Conservation (phyloP, 2,888 invertebrate species). For the Myopa tessellatipennis region DNA sequence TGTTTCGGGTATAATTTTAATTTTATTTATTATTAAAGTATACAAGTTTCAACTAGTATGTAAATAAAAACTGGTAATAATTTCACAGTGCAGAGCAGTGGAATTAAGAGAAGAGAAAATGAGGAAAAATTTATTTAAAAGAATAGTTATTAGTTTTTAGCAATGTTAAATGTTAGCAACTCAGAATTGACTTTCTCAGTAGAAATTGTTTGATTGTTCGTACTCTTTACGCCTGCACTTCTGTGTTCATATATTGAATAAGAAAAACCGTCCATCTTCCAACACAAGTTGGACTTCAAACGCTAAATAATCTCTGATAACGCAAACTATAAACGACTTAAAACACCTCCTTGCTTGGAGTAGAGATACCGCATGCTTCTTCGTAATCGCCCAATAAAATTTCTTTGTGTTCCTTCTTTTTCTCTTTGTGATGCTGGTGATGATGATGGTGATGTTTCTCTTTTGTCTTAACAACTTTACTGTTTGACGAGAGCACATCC, state of each 20-base stretch:
- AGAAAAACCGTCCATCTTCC: neutral
- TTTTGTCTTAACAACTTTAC: slow-evolving; percentile 52
- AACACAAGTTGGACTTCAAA: neutral
- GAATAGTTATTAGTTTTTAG: neutral
- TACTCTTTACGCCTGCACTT: neutral
- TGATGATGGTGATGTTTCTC: slow-evolving; percentile 55
- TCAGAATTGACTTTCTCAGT: slow-evolving; percentile 1
- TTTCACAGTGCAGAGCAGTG: neutral
- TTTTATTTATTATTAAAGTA: neutral
- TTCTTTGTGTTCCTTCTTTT: slow-evolving; percentile 36
- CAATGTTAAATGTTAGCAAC: neutral
- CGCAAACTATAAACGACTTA: slow-evolving; percentile 57
- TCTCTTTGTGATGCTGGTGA: slow-evolving; percentile 53
- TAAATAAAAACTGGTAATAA: neutral
- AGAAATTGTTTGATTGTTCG: neutral
- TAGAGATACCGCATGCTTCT: slow-evolving; percentile 90
- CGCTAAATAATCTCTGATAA: neutral
- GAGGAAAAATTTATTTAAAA: neutral
- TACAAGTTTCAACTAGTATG: neutral
- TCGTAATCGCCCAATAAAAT: slow-evolving; percentile 80
- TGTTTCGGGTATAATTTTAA: no score
- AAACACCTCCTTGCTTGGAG: slow-evolving; percentile 87
- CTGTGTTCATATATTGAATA: no score
- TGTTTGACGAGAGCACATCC: slow-evolving; percentile 50
- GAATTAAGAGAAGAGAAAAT: no score